Percentiles rank a stretch among this genome's conserved stretches.
Evolutionary conservation across 2,113 vertebrate species (phyloP).

Genomic region (Chloebia gouldiae): DNA sequence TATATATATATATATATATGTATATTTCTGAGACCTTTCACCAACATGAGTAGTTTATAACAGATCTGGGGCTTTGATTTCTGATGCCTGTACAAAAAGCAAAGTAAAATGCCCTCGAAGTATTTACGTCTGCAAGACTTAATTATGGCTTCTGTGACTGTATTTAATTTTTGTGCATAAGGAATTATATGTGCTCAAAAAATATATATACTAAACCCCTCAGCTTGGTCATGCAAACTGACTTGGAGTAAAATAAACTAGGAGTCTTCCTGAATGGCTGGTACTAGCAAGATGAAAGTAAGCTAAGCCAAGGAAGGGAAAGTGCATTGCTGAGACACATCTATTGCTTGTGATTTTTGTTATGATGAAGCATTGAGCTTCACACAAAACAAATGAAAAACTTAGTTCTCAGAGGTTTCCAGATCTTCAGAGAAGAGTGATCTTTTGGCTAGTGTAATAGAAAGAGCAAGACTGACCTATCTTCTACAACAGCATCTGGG

Average conservation of each 20-base stretch:
- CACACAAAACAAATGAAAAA: background rate
- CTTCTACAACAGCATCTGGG: background rate
- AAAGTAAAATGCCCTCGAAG: background rate
- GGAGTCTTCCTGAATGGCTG: background rate
- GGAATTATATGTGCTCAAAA: background rate
- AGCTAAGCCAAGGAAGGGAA: background rate
- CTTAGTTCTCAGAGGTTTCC: background rate
- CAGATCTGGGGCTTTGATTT: background rate
- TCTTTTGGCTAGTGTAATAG: background rate
- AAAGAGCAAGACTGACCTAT: background rate
- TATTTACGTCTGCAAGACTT: background rate
- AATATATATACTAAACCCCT: background rate
- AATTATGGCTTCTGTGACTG: background rate
- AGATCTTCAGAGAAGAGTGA: background rate
- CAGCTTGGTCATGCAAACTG: background rate
- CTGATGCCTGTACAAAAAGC: background rate
- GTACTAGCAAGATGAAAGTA: background rate
- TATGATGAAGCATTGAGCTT: background rate
- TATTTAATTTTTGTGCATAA: background rate
- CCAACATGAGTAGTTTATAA: background rate
- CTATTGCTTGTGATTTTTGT: background rate
- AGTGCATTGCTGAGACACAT: background rate
- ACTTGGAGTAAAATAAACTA: background rate
- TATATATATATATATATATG: background rate
- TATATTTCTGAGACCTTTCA: background rate